These are phyloP conservation scores for Propithecus coquereli DNA, from an alignment of 2,113 vertebrate genomes.

Conservation along the genomic window DNA sequence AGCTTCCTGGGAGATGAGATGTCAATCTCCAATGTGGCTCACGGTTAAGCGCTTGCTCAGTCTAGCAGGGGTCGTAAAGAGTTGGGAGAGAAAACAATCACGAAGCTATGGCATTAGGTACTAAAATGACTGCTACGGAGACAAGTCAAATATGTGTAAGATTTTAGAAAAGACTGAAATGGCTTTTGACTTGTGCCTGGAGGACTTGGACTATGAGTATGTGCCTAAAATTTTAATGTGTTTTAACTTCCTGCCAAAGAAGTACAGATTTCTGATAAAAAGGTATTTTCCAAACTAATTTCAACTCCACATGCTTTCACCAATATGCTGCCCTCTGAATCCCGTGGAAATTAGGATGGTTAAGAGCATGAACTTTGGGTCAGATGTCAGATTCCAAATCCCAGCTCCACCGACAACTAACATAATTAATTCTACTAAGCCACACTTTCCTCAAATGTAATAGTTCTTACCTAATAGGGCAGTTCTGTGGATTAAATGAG, in stretches of 20 bases:
- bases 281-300: constrained; percentile 26
- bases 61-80: background rate
- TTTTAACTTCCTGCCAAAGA: background rate
- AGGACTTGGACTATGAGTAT: background rate
- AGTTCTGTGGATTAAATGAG: background rate
- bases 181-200: background rate
- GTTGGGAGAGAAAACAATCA: background rate
- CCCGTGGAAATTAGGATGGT: background rate
- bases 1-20: background rate
- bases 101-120: background rate
- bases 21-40: accelerated
- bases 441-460: constrained; percentile 2
- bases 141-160: background rate
- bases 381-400: background rate
- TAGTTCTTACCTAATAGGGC: background rate
- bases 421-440: background rate
- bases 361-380: background rate
- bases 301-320: background rate
- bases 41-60: background rate
- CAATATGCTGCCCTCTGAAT: background rate
- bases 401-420: background rate
- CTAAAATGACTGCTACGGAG: background rate
- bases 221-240: background rate
- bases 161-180: background rate
- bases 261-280: background rate